These are phyloP conservation scores for Nycteola revayana DNA, from an alignment of 2,888 invertebrate species.

Conservation along the genomic window DNA sequence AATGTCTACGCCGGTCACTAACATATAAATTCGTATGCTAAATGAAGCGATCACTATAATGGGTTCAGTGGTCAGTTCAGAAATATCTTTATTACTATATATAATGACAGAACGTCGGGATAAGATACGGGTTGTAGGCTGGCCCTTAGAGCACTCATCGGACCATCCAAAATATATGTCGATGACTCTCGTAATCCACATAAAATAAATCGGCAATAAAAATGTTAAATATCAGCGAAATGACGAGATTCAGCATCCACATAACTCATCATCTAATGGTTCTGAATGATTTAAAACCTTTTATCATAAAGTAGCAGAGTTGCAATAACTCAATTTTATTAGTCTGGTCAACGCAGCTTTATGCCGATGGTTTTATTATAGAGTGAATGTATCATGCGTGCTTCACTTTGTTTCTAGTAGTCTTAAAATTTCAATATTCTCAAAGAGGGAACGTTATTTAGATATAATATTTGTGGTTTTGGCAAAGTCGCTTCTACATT, in stretches of 20 bases:
- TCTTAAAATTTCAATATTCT: conserved; percentile 60
- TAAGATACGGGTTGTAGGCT: conserved; percentile 52
- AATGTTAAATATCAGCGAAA: conserved; percentile 73
- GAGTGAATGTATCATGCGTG: conserved; percentile 53
- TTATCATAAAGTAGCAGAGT: conserved; percentile 78
- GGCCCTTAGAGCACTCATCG: conserved; percentile 45
- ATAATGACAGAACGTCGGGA: conserved; percentile 62
- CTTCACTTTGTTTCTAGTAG: conserved; percentile 53
- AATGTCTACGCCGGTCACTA: conserved; percentile 65
- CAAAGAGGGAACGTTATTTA: conserved; percentile 41
- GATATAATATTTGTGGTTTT: conserved; percentile 53
- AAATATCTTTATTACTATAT: conserved; percentile 72
- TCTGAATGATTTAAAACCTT: conserved; percentile 79
- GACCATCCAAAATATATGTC: conserved; percentile 63
- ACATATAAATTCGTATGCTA: conserved; percentile 71
- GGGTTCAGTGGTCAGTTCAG: conserved; percentile 73
- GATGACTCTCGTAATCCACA: conserved; percentile 67
- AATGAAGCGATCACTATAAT: conserved; percentile 77
- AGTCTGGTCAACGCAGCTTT: conserved; percentile 73
- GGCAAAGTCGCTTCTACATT: conserved; percentile 53
- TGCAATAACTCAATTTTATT: conserved; percentile 79
- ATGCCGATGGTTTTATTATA: conserved; percentile 70
- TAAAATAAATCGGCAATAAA: conserved; percentile 74
- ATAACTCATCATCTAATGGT: conserved; percentile 81
- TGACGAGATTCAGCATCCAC: conserved; percentile 73